Evolutionary conservation across 2,888 invertebrate species (phyloP).

Genomic region (Drosophila paranaensis): DNA sequence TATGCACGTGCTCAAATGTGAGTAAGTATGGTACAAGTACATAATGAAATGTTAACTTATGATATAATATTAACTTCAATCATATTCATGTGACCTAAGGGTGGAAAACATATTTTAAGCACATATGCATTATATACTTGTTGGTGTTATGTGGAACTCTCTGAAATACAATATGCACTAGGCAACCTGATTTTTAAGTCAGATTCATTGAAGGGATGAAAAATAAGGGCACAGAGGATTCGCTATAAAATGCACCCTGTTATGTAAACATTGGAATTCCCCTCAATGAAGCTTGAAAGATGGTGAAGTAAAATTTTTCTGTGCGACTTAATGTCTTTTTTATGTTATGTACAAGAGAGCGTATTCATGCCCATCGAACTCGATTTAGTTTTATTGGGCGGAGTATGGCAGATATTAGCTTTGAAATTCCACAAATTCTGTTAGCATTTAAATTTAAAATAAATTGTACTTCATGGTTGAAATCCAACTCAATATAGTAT

Average conservation of each 20-base stretch:
- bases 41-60: not conserved
- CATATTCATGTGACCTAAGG: slow-evolving; percentile 32
- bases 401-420: slow-evolving; percentile 31
- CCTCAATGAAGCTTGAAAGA: slow-evolving; percentile 63
- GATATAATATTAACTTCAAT: slow-evolving; percentile 12
- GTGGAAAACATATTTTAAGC: slow-evolving; percentile 40
- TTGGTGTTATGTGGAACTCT: not conserved
- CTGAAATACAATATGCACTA: slow-evolving; percentile 3
- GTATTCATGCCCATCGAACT: slow-evolving; percentile 51
- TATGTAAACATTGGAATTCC: slow-evolving; percentile 70
- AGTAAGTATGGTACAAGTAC: not conserved
- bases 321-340: slow-evolving; percentile 74
- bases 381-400: slow-evolving; percentile 8
- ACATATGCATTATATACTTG: slow-evolving; percentile 3
- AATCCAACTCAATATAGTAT: not conserved
- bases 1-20: not conserved
- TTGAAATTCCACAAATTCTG: slow-evolving; percentile 17
- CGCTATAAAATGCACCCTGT: slow-evolving; percentile 73
- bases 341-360: slow-evolving; percentile 69
- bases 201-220: slow-evolving; percentile 18
- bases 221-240: slow-evolving; percentile 33
- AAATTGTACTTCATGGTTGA: not conserved
- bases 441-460: not conserved
- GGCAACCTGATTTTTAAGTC: not conserved
- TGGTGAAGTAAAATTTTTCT: slow-evolving; percentile 65